Base-by-base conservation (phyloP, 1,140 invertebrate species). In the Macrocentrus cingulum region DNA sequence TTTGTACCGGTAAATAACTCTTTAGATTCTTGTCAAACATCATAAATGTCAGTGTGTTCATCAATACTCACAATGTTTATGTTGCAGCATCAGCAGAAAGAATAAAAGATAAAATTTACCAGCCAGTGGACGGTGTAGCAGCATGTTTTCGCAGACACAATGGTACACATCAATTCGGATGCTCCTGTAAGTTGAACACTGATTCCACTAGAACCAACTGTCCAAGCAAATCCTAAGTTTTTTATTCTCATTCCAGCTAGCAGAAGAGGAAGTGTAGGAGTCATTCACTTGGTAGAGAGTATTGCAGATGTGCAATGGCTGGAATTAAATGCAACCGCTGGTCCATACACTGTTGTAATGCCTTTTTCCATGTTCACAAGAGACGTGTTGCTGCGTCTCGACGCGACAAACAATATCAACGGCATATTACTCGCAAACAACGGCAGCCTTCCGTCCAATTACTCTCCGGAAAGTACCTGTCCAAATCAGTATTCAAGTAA, bases 151-250 rank as follows among this genome's bases (percentile, higher is more conserved):
- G 92, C 64, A 82, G 91, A 62, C 78, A 97, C 34, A 97, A 97
- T 84, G 91, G 87, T 41, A 96, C 94, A 15, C 92, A 97, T 83
- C 91, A 95, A 75, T 88, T 91, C 70, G 95, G 95, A 56, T 97
- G 94, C 78, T 86, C 89, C 32, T 94, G 91, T 92, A 84, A 87
- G 86, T 86, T 66, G 63, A 50, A n/a, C 25, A 34, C 15, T 6
- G 15, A 42, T 4, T n/a, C 29, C 2, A 54, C 13, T 13, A 42
- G 19, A 19, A 23, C 19, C 4, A 13, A 41, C 41, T 25, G 8
- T 8, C 20, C n/a, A 3, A 54, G 3, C 2, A 23, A 23, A 37
- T 8, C 25, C 9, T 29, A 29, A 29, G 9, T n/a, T 39, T 8
- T 39, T 39, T 3, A 2, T 36, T 15, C 46, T 59, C 13, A 52